A percentile compares a stretch with the other conserved stretches of the same genome.
Conservation (phyloP, 1,140 invertebrate species). For the Asobara japonica region DNA sequence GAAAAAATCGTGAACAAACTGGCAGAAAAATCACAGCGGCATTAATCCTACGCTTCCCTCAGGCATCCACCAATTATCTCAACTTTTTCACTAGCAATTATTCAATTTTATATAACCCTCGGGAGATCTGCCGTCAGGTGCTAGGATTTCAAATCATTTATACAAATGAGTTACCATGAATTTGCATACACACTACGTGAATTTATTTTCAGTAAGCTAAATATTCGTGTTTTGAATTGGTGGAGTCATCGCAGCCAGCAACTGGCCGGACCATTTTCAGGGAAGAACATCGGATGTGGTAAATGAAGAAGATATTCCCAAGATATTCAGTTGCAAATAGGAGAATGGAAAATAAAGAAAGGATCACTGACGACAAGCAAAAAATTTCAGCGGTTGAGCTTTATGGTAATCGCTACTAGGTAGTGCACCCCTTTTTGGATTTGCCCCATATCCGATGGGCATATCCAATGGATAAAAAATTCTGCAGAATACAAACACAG, state of each 20-base stretch:
- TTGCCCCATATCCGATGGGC: not conserved
- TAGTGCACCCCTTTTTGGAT: not conserved
- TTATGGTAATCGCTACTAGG: not conserved
- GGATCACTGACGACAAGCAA: not conserved
- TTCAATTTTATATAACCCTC: too few relatives aligned
- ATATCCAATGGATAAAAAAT: not conserved
- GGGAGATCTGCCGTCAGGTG: not conserved
- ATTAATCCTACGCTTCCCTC: too few relatives aligned
- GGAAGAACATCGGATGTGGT: not conserved
- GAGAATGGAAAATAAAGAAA: not conserved
- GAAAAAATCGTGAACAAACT: too few relatives aligned
- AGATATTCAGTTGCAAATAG: not conserved
- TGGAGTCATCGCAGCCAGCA: not conserved
- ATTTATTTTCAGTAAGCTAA: not conserved
- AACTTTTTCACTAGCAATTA: too few relatives aligned
- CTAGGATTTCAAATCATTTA: not conserved
- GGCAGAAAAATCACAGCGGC: too few relatives aligned
- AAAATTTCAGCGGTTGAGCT: not conserved
- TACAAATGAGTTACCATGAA: not conserved
- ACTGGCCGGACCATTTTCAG: not conserved
- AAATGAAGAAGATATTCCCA: not conserved
- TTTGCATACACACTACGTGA: slow-evolving; percentile 1
- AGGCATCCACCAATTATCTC: too few relatives aligned
- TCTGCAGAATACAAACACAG: not conserved
- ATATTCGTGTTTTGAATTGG: not conserved